Evolutionary conservation across 1,140 invertebrate species (phyloP), one percentile per base, ranked within the genome.

Genomic region (Drusus annulatus): DNA sequence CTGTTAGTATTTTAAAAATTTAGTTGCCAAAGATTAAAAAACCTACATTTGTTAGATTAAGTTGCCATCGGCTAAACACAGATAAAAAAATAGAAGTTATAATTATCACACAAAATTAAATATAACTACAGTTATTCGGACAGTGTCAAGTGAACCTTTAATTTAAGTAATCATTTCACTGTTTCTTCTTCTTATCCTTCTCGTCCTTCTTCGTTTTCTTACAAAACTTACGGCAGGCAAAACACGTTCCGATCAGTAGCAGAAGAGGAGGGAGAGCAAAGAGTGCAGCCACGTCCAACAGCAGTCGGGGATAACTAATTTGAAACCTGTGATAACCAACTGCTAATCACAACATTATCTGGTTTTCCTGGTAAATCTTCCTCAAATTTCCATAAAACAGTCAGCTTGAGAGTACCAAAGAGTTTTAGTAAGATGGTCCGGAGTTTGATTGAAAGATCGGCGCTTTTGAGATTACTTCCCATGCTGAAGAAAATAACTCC

Each of bases 371-470:
- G 85, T 1, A 91, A 73, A 2, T 91, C 89, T 1, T 85, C 87
- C 83, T 94, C 93, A 84, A 91, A 94, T 84, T 94, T 94, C 93
- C 93, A 94, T 0, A 94, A 85, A 0, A 94, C 88, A 16, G 90
- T 91, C 68, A 93, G 90, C 25, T 92, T 91, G 0, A 94, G 81
- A 7, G 86, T 85, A 0, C 82, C 84, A 51, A 94, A 90, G 2
- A 91, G 87, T 0, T 90, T 86, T 0, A 94, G 19, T 7, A 94
- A 81, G 8, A 81, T 85, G 0, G 86, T 77, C 45, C 87, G 86
- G 78, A 91, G 91, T 0, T 88, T 81, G 5, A 85, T 52, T 0
- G 90, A 87, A 84, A 93, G 88, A 5, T 60, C 19, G 8, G 71
- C 84, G 73, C 89, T 90, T 50, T 90, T 89, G 0, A 92, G 81